phyloP scores from a whole-genome alignment of 2,113 vertebrate genomes.

The Hypomesus transpacificus region DNA sequence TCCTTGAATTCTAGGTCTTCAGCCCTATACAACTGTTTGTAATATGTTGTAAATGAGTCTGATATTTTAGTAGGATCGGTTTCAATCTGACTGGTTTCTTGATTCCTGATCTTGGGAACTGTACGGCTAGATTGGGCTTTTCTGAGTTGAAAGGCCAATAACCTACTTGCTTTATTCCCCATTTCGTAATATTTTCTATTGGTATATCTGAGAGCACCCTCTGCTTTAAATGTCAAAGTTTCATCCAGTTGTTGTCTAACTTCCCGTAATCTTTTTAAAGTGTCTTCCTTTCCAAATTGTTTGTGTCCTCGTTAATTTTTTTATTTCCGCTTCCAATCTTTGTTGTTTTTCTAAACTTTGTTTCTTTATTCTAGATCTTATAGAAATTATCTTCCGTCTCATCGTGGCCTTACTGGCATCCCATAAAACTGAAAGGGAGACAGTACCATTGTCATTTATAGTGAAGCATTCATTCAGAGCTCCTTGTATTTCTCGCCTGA shows the following conservation, averaged over 20 bases:
- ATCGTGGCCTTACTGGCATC: not conserved
- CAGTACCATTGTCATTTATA: conserved; percentile 8
- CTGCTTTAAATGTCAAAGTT: conserved; percentile 4
- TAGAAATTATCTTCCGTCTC: not conserved
- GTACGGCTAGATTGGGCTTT: conserved; percentile 8
- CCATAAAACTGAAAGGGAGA: conserved; percentile 1
- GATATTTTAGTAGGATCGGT: conserved; percentile 6
- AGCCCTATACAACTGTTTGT: conserved; percentile 4
- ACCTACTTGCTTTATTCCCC: conserved; percentile 5
- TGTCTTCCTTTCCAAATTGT: not conserved
- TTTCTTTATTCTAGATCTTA: not conserved
- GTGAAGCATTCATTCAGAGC: not conserved
- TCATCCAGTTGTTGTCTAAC: not conserved
- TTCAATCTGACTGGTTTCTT: not conserved
- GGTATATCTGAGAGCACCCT: not conserved
- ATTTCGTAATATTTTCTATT: conserved; percentile 8
- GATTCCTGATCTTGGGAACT: conserved; percentile 12
- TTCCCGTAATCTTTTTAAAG: no score
- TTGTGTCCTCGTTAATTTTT: not conserved
- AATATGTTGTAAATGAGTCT: conserved; percentile 2
- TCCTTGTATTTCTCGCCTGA: not conserved
- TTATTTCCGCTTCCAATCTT: no score
- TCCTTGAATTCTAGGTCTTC: not conserved
- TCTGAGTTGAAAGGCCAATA: conserved; percentile 15
- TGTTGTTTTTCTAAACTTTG: not conserved